Evolutionary conservation across 1,140 invertebrate species (phyloP).

Genomic region (Trypoxylus dichotomus): DNA sequence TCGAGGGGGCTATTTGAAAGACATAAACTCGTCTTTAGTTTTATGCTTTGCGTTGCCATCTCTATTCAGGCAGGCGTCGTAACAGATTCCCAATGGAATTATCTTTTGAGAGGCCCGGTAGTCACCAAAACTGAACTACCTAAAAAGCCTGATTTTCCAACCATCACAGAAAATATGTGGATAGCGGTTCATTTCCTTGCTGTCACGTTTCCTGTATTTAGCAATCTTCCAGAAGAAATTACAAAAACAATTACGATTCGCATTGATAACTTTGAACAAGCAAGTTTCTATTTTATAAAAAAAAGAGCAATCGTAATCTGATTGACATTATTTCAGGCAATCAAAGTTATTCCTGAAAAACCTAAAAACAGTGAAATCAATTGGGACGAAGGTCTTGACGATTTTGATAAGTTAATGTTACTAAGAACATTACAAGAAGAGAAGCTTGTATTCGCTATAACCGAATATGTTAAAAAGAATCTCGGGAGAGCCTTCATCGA

Average conservation of each 20-base stretch:
- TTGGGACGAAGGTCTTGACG: constrained; percentile 64
- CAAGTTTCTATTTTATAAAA: constrained; percentile 45
- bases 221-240: constrained; percentile 57
- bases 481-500: constrained; percentile 80
- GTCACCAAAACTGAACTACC: constrained; percentile 52
- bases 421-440: constrained; percentile 79
- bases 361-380: constrained; percentile 49
- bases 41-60: constrained; percentile 78
- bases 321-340: constrained; percentile 52
- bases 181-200: constrained; percentile 61
- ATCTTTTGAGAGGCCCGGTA: constrained; percentile 70
- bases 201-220: constrained; percentile 59
- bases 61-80: constrained; percentile 64
- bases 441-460: constrained; percentile 77
- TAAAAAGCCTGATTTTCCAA: constrained; percentile 57
- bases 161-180: constrained; percentile 67
- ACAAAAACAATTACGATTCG: constrained; percentile 59
- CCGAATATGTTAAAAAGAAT: constrained; percentile 74
- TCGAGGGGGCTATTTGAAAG: constrained; percentile 88
- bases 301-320: not conserved
- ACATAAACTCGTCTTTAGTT: constrained; percentile 88
- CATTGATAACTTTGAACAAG: constrained; percentile 63
- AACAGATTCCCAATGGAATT: constrained; percentile 67
- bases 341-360: constrained; percentile 55
- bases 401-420: constrained; percentile 83